phyloP scores from a whole-genome alignment of 2,888 invertebrate species.

The Melanotus villosus region DNA sequence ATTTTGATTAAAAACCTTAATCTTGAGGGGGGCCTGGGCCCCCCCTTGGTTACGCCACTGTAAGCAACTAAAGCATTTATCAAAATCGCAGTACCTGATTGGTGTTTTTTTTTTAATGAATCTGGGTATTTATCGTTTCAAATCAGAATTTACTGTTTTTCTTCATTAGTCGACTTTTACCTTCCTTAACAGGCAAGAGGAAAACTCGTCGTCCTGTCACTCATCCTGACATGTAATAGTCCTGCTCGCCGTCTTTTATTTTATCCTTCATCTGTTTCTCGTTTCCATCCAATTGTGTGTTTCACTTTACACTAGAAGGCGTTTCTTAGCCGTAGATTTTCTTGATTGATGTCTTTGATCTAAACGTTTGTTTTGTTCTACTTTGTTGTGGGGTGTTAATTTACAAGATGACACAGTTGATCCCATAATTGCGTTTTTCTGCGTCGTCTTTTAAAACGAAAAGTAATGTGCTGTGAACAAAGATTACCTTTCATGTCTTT shows the following conservation, averaged over 20 bases:
- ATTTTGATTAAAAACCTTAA: too few relatives aligned
- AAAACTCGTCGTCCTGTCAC: conserved; percentile 41
- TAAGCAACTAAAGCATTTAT: too few relatives aligned
- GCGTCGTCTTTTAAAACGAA: background rate
- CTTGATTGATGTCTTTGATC: conserved; percentile 42
- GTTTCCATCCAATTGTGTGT: conserved; percentile 44
- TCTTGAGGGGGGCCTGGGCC: too few relatives aligned
- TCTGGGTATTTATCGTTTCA: conserved; percentile 30
- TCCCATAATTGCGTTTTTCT: conserved; percentile 9
- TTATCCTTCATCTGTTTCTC: conserved; percentile 41
- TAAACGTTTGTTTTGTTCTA: conserved; percentile 31
- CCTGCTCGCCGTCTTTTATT: conserved; percentile 37
- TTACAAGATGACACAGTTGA: conserved; percentile 19
- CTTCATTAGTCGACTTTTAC: conserved; percentile 43
- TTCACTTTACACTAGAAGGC: conserved; percentile 38
- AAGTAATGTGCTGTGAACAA: too few relatives aligned
- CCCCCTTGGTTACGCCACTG: too few relatives aligned
- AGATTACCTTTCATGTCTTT: too few relatives aligned
- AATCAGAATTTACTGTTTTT: conserved; percentile 36
- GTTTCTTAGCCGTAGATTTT: conserved; percentile 33
- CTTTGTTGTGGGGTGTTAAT: conserved; percentile 31
- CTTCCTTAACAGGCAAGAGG: conserved; percentile 19
- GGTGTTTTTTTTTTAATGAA: conserved; percentile 39
- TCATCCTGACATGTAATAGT: conserved; percentile 43
- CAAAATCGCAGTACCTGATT: too few relatives aligned